A percentile compares a stretch with the other conserved stretches of the same genome.
These are phyloP conservation scores for Nebria salina DNA, from an alignment of 2,888 invertebrate genomes.

Conservation along the genomic window DNA sequence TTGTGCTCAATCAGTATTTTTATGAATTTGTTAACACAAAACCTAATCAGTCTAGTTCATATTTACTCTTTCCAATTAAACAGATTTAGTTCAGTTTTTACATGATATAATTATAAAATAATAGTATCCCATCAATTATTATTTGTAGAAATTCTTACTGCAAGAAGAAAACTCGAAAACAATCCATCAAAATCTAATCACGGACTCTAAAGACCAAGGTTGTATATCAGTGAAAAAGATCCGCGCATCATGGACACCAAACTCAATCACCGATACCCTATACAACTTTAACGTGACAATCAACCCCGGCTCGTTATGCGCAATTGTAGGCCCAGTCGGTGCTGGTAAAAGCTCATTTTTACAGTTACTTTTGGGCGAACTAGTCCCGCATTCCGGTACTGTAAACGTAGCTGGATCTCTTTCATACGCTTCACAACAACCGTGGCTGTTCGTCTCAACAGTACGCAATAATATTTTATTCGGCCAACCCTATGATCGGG, in stretches of 20 bases:
- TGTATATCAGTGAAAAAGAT: constrained; percentile 49
- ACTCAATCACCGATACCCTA: constrained; percentile 62
- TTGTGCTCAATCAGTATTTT: too few species aligned
- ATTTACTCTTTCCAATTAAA: too few species aligned
- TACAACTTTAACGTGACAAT: constrained; percentile 64
- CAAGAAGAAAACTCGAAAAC: constrained; percentile 60
- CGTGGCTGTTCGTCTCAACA: constrained; percentile 79
- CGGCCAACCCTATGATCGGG: constrained; percentile 70
- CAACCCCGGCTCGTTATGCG: constrained; percentile 64
- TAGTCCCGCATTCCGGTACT: constrained; percentile 70
- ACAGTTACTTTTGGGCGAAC: constrained; percentile 77
- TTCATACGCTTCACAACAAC: constrained; percentile 82
- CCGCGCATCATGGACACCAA: constrained; percentile 56
- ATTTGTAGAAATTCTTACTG: constrained; percentile 59
- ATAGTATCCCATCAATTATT: neutral
- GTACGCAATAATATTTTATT: constrained; percentile 84
- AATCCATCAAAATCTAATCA: constrained; percentile 52
- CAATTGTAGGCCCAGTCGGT: constrained; percentile 73
- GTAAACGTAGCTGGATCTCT: constrained; percentile 70
- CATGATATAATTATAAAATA: too few species aligned
- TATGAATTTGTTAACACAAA: too few species aligned
- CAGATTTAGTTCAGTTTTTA: too few species aligned
- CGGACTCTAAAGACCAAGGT: constrained; percentile 54
- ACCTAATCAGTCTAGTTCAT: too few species aligned
- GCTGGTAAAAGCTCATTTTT: constrained; percentile 76